Base-by-base conservation (phyloP, 2,888 invertebrate genomes). In the Tinea semifulvella region DNA sequence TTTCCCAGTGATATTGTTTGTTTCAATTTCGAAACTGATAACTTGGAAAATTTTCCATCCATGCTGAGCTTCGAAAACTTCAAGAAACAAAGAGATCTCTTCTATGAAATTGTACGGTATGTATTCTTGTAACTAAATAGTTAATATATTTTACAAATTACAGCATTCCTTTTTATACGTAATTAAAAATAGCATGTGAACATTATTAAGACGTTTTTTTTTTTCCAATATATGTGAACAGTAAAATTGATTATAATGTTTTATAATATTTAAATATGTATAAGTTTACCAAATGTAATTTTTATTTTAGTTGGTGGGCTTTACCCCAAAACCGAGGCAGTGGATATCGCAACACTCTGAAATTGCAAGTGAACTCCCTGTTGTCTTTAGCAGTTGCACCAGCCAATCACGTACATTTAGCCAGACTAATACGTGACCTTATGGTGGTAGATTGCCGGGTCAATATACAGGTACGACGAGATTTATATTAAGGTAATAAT, bases 1-100 rank as follows among this genome's bases (percentile, higher is more conserved):
- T 66, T 55, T 47, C 56, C 79, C 0, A 82, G 84, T 42, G 82
- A 84, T 8, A 89, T 90, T 52, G 91, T 96, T 0, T 89, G 89
- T 51, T 96, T 94, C 61, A 92, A 92, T 61, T 84, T 87, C 1
- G 95, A 96, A 48, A 93, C 92, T 0, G 96, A 96, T 57, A 92
- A 92, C 44, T 80, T 86, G 2, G 87, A 89, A 26, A 92, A 94
- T 60, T 96, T 96, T 61, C 88, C 92, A 0, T 84, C 84, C 0
- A 81, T 86, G 27, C 62, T 77, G 4, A 87, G 91, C 42, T 95
- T 94, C 58, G 85, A 87, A 27, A 84, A 86, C 16, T 96, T 95
- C 56, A 88, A 88, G 53, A 91, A 91, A 52, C 96, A 96, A 57
- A 76, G 96, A 28, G 96, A 96, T 66, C 74, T 88, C 53, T 96